phyloP scores from a whole-genome alignment of 2,113 vertebrate species.

The western clawed frog (Xenopus tropicalis) region UCB_Xtro_10.0 CM004446.2:142771001-142771500 shows the following conservation, averaged over 20 bases:
- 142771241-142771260: slow-evolving; percentile 16
- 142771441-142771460: slow-evolving; percentile 13
- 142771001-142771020: too few relatives aligned
- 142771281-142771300: slow-evolving; percentile 23
- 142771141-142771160: slow-evolving; percentile 9
- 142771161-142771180: slow-evolving; percentile 17
- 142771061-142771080: too few relatives aligned
- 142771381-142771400: neutral
- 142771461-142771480: neutral
- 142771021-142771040: too few relatives aligned
- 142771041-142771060: too few relatives aligned
- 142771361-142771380: neutral
- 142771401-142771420: neutral
- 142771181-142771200: neutral
- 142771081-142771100: slow-evolving; percentile 45
- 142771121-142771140: slow-evolving; percentile 54
- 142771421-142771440: neutral
- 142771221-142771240: slow-evolving; percentile 29
- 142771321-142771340: neutral
- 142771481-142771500: neutral
- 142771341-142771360: neutral
- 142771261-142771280: slow-evolving; percentile 32
- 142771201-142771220: slow-evolving; percentile 7
- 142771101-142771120: slow-evolving; percentile 60
- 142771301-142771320: neutral